Base-by-base conservation (phyloP, 2,888 invertebrate species). In the Drosophila subsilvestris region DNA sequence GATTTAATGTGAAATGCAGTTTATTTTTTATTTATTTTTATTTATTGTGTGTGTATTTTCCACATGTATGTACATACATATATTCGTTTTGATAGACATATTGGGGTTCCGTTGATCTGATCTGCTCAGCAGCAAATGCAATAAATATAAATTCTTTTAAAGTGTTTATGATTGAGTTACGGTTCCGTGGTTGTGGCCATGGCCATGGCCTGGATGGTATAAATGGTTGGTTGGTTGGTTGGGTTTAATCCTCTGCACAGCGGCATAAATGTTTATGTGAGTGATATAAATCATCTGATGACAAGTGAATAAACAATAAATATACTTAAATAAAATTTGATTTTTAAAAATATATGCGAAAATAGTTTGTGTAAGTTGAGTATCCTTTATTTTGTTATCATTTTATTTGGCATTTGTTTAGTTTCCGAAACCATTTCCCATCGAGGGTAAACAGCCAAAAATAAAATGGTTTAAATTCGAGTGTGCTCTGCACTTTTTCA, bases 1-100 rank as follows among this genome's bases (percentile, higher is more conserved):
- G 86, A 82, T 82, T 82, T 80, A 80, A 86, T 79, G 71, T 63
- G 53, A 58, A 80, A 67, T 70, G 76, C 76, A 76, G 73, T 73
- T 57, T 48, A 32, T 70, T 76, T 67, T 84, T 84, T 67, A 54
- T 66, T 56, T 59, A 63, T 75, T 53, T n/a, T n/a, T n/a, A n/a
- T n/a, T n/a, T n/a, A n/a, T n/a, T n/a, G n/a, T n/a, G 59, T 44
- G 12, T 32, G 37, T 45, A 56, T 61, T 74, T 45, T 49, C 9
- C 45, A 22, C 25, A 25, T 5, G 25, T 25, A 25, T 3, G 20
- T 20, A 20, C 20, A 20, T 20, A 20, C 1, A 6, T 22, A 22
- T 22, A 22, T 22, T 22, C 63, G 63, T 78, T 70, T 50, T 72
- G 74, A 69, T 75, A 57, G 75, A 56, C 57, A 63, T 42, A 54